Conservation (phyloP, 2,113 vertebrate genomes). For the Crotalus tigris region DNA sequence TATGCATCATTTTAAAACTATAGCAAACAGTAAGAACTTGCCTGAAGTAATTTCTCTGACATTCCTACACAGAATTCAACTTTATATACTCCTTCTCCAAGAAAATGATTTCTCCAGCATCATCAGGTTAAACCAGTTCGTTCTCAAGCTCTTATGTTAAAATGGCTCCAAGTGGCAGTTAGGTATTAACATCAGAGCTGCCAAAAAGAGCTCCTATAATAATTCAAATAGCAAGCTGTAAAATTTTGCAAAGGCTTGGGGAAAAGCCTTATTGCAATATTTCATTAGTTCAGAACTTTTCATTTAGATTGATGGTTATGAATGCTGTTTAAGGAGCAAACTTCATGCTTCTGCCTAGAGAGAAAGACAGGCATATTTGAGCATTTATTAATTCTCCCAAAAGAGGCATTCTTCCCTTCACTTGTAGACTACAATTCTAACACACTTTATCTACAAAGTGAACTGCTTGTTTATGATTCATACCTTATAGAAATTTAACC, state of each 20-base stretch:
- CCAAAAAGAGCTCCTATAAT: not conserved
- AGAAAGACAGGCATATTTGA: not conserved
- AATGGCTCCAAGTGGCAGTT: not conserved
- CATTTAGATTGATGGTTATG: not conserved
- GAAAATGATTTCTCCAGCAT: not conserved
- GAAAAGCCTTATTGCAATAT: not conserved
- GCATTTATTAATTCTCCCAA: not conserved
- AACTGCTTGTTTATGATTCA: not conserved
- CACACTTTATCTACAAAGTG: not conserved
- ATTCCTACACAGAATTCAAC: too few species aligned
- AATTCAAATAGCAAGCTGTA: not conserved
- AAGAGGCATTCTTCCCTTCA: not conserved
- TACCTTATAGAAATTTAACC: not conserved
- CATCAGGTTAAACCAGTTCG: not conserved
- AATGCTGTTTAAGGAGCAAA: not conserved
- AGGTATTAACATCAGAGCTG: not conserved
- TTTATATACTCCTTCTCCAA: not conserved
- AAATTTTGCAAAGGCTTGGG: not conserved
- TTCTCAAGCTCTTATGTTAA: not conserved
- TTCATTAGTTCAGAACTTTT: not conserved
- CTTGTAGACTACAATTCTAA: not conserved
- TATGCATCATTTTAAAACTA: not conserved
- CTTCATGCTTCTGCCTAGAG: not conserved
- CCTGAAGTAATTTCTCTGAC: not conserved
- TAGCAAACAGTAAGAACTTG: not conserved